Percentiles rank a stretch among this genome's conserved stretches.
These are phyloP conservation scores for Synanthedon vespiformis DNA, from an alignment of 2,888 invertebrate genomes.

Conservation along the genomic window DNA sequence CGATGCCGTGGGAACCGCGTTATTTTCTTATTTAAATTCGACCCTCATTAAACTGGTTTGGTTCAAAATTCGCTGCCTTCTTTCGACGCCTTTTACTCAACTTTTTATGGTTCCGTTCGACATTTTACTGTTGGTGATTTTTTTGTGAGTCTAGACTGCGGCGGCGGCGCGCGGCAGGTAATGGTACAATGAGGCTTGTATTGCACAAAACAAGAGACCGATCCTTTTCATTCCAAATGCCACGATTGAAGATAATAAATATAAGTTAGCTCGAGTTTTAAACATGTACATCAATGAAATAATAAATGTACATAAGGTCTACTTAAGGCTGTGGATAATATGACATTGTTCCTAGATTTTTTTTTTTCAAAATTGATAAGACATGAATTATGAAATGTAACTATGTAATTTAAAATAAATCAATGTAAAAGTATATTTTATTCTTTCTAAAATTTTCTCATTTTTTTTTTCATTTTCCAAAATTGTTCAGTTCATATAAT, in stretches of 20 bases:
- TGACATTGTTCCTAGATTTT: too few species aligned
- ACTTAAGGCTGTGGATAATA: too few species aligned
- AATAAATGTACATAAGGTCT: too few species aligned
- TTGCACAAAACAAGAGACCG: slow-evolving; percentile 32
- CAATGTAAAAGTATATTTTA: too few species aligned
- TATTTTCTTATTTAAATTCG: slow-evolving; percentile 70
- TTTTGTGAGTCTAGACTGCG: slow-evolving; percentile 49
- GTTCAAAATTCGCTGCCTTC: slow-evolving; percentile 69
- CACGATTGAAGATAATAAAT: slow-evolving; percentile 4
- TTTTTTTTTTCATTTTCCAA: too few species aligned
- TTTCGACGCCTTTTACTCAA: slow-evolving; percentile 70
- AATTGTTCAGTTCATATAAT: too few species aligned
- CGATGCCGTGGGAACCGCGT: slow-evolving; percentile 67
- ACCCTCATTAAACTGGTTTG: slow-evolving; percentile 71
- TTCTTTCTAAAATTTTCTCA: too few species aligned
- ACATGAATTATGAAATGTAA: too few species aligned
- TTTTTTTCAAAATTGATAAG: too few species aligned
- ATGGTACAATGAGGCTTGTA: slow-evolving; percentile 37
- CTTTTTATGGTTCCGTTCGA: slow-evolving; percentile 70
- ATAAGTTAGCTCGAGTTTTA: neutral
- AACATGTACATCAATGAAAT: neutral
- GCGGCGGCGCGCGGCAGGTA: slow-evolving; percentile 25
- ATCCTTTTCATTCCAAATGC: slow-evolving; percentile 35
- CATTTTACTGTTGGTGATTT: slow-evolving; percentile 58
- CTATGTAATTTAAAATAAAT: too few species aligned